Evolutionary conservation across 2,797 vertebrate genomes (phyloP).

Genomic region (Sylvia borin): DNA sequence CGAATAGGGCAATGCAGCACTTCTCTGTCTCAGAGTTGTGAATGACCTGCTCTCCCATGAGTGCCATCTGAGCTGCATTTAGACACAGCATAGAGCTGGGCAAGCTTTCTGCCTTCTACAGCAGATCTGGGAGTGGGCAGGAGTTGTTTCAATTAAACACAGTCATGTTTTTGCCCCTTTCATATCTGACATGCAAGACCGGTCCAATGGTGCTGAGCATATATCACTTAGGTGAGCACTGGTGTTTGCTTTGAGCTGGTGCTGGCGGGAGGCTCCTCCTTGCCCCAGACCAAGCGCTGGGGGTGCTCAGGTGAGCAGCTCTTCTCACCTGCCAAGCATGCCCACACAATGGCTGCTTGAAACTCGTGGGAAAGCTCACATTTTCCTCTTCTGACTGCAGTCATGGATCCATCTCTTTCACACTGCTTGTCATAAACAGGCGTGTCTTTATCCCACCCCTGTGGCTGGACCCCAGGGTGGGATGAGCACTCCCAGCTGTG

Average conservation of each 20-base stretch:
- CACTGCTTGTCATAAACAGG: not conserved
- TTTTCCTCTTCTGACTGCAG: not conserved
- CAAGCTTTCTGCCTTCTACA: not conserved
- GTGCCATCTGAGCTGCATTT: not conserved
- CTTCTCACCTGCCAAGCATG: fast-evolving
- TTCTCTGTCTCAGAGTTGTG: not conserved
- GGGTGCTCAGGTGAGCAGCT: not conserved
- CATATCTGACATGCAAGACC: not conserved
- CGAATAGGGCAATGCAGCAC: not conserved
- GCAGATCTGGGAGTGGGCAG: not conserved
- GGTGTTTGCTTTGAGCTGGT: not conserved
- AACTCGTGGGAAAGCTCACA: not conserved
- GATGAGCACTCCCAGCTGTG: not conserved
- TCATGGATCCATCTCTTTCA: fast-evolving
- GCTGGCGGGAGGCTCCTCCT: not conserved
- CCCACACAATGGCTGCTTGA: not conserved
- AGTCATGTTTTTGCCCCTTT: not conserved
- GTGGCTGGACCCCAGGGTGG: not conserved
- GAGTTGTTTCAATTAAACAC: slow-evolving; percentile 1
- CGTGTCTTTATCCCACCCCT: not conserved
- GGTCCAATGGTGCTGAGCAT: not conserved
- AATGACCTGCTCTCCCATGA: not conserved
- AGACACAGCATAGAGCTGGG: not conserved
- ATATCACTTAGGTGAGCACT: not conserved
- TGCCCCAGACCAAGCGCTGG: fast-evolving